phyloP scores from a whole-genome alignment of 92 coral and sea anemone genomes.

The Porites evermanni region DNA sequence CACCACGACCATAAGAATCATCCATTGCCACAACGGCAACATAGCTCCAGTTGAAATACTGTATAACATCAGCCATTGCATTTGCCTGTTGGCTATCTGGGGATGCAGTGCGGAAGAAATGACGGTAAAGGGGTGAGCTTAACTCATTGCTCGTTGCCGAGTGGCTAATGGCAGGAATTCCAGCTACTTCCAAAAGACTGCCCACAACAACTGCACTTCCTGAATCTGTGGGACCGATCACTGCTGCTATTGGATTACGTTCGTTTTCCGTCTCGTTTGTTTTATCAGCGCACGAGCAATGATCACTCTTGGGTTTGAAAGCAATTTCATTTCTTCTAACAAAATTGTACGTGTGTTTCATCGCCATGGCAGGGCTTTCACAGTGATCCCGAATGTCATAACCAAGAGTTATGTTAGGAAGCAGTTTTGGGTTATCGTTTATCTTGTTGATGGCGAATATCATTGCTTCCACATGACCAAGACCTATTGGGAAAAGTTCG shows the following conservation, averaged over 20 bases:
- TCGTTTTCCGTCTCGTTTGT: neutral
- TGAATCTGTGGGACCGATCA: slow-evolving; percentile 78
- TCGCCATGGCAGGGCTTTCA: slow-evolving; percentile 68
- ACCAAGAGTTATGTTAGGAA: slow-evolving; percentile 62
- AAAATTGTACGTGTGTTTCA: slow-evolving; percentile 63
- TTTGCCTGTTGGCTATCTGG: slow-evolving; percentile 85
- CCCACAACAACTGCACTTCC: slow-evolving; percentile 73
- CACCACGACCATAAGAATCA: slow-evolving; percentile 79
- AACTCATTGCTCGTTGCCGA: slow-evolving; percentile 83
- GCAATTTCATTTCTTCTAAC: slow-evolving; percentile 50
- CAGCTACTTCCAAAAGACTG: slow-evolving; percentile 77
- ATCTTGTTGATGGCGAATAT: slow-evolving; percentile 63
- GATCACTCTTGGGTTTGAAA: neutral
- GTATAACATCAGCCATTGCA: slow-evolving; percentile 76
- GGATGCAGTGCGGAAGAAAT: slow-evolving; percentile 76
- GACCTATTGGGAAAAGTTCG: slow-evolving; percentile 63
- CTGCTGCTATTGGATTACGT: slow-evolving; percentile 57
- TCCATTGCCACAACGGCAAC: slow-evolving; percentile 81
- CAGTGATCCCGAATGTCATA: slow-evolving; percentile 77
- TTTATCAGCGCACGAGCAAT: neutral
- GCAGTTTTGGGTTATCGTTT: slow-evolving; percentile 52
- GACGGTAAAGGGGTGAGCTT: slow-evolving; percentile 59
- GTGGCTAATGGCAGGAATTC: slow-evolving; percentile 72
- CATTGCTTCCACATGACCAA: slow-evolving; percentile 76
- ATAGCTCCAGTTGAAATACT: slow-evolving; percentile 74